Conservation (phyloP, 2,113 vertebrate genomes). For the Sylvilagus bachmani region DNA sequence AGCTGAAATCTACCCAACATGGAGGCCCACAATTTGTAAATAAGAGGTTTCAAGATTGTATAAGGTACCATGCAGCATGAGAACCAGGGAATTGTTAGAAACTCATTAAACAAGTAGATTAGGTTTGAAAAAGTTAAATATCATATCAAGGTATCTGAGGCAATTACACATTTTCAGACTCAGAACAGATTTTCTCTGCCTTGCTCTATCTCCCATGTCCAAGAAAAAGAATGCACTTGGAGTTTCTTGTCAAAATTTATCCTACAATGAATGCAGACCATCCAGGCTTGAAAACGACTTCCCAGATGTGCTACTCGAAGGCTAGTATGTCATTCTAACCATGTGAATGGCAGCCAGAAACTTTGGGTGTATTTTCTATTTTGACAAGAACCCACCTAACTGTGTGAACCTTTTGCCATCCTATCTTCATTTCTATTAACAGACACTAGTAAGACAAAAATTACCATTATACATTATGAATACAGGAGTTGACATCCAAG, state of each 20-base stretch:
- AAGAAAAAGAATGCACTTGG: background rate
- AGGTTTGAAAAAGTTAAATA: conserved; percentile 20
- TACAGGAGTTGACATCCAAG: background rate
- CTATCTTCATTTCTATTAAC: background rate
- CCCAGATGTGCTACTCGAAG: conserved; percentile 3
- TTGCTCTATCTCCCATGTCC: background rate
- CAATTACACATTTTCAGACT: background rate
- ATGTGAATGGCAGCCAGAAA: background rate
- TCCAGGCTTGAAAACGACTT: background rate
- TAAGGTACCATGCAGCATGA: too few species aligned
- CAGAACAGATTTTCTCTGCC: background rate
- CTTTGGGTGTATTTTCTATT: background rate
- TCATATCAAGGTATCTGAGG: background rate
- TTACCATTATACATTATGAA: background rate
- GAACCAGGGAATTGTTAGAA: background rate
- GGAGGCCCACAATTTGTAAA: background rate
- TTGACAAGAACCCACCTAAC: background rate
- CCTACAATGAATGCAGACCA: conserved; percentile 44
- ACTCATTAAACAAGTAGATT: background rate
- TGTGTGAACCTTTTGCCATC: background rate
- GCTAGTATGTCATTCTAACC: background rate
- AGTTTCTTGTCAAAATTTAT: conserved; percentile 22
- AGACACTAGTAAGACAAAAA: conserved; percentile 40
- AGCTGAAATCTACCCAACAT: background rate
- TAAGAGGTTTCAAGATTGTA: background rate